Evolutionary conservation across 2,888 invertebrate species (phyloP).

Genomic region (Cheilosia impressa): DNA sequence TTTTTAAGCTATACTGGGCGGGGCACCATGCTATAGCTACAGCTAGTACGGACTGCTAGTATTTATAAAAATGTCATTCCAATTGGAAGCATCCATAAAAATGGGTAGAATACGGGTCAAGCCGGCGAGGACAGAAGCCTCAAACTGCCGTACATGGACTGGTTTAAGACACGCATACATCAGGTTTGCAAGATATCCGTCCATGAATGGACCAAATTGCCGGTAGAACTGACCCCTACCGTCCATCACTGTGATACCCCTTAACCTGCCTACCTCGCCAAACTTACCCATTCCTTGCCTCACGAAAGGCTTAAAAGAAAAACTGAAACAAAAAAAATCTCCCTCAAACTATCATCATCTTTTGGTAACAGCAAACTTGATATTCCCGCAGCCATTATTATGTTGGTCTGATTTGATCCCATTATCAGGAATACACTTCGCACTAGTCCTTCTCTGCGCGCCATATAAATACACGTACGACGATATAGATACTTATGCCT

Average conservation of each 20-base stretch:
- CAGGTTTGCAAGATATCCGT: no score
- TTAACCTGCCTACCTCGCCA: neutral
- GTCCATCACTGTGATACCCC: no score
- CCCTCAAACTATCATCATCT: slow-evolving; percentile 24
- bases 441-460: neutral
- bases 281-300: neutral
- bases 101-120: no score
- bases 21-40: slow-evolving; percentile 76
- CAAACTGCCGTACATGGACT: no score
- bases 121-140: no score
- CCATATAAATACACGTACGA: slow-evolving; percentile 34
- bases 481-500: slow-evolving; percentile 50
- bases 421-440: slow-evolving; percentile 42
- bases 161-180: no score
- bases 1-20: slow-evolving; percentile 91
- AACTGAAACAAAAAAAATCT: neutral
- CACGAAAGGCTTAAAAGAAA: slow-evolving; percentile 13
- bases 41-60: no score
- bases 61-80: no score
- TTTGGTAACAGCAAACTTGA: slow-evolving; percentile 16
- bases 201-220: no score
- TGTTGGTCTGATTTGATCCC: slow-evolving; percentile 64
- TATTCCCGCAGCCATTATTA: slow-evolving; percentile 57
- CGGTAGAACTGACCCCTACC: no score
- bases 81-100: no score